Percentiles rank a stretch among this genome's conserved stretches.
These are phyloP conservation scores for Pocillopora meandrina DNA, from an alignment of 92 coral and sea anemone species.

Conservation along the genomic window DNA sequence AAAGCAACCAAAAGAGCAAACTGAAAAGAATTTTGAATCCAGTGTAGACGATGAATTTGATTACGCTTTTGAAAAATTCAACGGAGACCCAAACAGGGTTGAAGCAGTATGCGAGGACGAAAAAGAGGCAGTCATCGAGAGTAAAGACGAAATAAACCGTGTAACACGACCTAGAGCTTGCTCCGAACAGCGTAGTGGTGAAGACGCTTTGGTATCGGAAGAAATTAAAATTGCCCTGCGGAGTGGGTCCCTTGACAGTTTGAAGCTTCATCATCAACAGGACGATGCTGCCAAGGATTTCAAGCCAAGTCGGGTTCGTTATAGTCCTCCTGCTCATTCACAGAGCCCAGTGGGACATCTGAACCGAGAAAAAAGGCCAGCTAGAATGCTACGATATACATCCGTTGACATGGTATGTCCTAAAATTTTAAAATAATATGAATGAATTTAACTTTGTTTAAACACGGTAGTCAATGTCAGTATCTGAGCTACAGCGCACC, in stretches of 20 bases:
- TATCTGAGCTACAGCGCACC: too few species aligned
- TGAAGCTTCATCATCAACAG: conserved; percentile 2
- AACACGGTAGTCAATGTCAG: background rate
- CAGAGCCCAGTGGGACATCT: conserved; percentile 48
- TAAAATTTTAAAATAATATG: too few species aligned
- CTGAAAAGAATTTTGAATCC: background rate
- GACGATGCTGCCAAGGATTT: background rate
- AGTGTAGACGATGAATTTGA: background rate
- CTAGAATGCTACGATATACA: conserved; percentile 61
- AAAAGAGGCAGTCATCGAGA: background rate
- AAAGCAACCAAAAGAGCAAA: background rate
- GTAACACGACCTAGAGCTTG: conserved; percentile 12
- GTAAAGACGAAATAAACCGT: background rate
- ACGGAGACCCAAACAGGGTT: background rate
- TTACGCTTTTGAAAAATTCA: background rate
- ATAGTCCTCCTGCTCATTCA: conserved; percentile 20
- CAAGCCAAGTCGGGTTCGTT: background rate
- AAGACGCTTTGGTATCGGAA: background rate
- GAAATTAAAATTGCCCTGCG: conserved; percentile 13
- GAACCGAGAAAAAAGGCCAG: conserved; percentile 72
- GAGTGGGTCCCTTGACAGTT: conserved; percentile 32
- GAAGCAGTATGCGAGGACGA: background rate
- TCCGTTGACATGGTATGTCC: conserved; percentile 35
- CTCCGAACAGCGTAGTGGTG: conserved; percentile 3
- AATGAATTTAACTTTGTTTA: background rate